Percentiles rank a stretch among this genome's conserved stretches.
These are phyloP conservation scores for Tipula lateralis DNA, from an alignment of 2,888 invertebrate species.

Conservation along the genomic window DNA sequence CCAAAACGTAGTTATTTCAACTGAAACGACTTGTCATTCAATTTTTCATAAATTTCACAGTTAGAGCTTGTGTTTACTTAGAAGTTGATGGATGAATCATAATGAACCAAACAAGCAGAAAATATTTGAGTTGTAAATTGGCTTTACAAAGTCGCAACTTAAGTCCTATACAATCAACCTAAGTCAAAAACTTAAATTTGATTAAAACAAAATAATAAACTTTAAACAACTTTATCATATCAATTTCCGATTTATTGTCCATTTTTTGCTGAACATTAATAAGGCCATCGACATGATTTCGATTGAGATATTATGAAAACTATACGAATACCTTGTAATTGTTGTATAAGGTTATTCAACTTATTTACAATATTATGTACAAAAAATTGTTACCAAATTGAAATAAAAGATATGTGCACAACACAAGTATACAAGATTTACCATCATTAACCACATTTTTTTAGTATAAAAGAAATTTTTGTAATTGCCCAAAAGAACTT, in stretches of 20 bases:
- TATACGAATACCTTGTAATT: background rate
- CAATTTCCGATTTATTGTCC: background rate
- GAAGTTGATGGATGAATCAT: too few relatives aligned
- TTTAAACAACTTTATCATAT: background rate
- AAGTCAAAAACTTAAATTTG: background rate
- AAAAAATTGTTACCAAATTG: background rate
- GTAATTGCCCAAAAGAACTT: background rate
- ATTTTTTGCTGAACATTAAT: background rate
- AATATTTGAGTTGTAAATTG: too few relatives aligned
- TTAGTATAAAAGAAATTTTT: slow-evolving; percentile 15
- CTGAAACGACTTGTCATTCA: too few relatives aligned
- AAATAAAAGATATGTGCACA: background rate
- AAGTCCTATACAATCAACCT: too few relatives aligned
- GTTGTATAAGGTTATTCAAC: slow-evolving; percentile 9
- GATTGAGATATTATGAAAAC: background rate
- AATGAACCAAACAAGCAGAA: too few relatives aligned
- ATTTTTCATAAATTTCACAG: too few relatives aligned
- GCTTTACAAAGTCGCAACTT: too few relatives aligned
- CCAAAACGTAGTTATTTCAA: too few relatives aligned
- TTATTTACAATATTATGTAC: background rate
- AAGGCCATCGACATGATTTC: background rate
- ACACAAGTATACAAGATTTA: background rate
- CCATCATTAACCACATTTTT: background rate
- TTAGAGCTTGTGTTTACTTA: too few relatives aligned
- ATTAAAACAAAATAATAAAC: background rate